Evolutionary conservation across 2,113 vertebrate species (phyloP).

Genomic region (Peromyscus polionotus): DNA sequence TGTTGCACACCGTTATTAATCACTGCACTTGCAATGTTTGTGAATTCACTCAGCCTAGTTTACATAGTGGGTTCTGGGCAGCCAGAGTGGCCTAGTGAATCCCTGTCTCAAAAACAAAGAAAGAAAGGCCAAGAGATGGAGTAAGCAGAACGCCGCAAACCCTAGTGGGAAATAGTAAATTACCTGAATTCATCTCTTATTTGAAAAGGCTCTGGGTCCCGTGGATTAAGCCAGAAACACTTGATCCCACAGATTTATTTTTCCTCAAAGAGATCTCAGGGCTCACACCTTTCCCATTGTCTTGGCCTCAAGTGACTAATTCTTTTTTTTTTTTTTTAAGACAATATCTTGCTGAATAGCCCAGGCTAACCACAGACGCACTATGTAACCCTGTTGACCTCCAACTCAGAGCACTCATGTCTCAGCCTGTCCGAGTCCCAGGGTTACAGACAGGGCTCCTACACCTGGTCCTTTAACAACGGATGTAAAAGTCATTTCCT

Average conservation of each 20-base stretch:
- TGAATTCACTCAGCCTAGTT: neutral
- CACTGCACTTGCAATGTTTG: neutral
- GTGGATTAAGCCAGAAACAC: neutral
- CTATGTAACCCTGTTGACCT: neutral
- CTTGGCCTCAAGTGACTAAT: neutral
- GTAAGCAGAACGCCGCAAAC: neutral
- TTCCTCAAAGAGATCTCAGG: conserved; percentile 26
- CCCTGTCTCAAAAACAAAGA: neutral
- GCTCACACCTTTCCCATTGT: neutral
- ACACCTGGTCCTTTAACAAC: neutral
- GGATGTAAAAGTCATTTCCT: conserved; percentile 31
- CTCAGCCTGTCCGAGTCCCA: neutral
- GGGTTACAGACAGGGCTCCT: neutral
- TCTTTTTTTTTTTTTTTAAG: neutral
- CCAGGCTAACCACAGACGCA: neutral
- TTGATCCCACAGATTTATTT: neutral
- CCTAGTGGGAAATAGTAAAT: neutral
- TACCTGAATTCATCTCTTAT: neutral
- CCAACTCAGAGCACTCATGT: neutral
- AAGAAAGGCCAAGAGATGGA: neutral
- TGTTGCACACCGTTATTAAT: neutral
- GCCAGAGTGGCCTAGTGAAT: neutral
- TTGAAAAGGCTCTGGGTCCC: neutral
- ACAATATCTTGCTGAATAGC: neutral
- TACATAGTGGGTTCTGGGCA: neutral